Base-by-base conservation (phyloP, 1,140 invertebrate species). In the Drosophila fuyamai region DNA sequence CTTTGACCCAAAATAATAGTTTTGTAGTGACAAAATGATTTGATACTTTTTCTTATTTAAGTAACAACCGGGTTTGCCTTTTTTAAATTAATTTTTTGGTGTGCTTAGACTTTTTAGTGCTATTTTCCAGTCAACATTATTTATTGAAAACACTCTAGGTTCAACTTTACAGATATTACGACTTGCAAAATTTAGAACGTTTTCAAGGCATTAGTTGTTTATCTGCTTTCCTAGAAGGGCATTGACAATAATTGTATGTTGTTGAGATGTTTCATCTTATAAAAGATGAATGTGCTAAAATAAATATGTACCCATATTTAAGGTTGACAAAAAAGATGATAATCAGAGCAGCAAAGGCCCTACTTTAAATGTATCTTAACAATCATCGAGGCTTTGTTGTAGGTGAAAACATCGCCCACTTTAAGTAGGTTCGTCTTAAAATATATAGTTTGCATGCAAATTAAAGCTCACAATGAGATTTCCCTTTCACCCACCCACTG, bases 401-500 rank as follows among this genome's bases (percentile, higher is more conserved):
- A 12, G 16, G 7, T 44, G 18, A 60, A 14, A 2, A 32, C 1
- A 27, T 27, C 61, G 32, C 29, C 56, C 29, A 63, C 55, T 32
- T 60, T 12, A 10, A 43, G 10, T 27, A 10, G 6, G 8, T 23
- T n/a, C 23, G 13, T 59, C 4, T n/a, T 14, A 43, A 57, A 8
- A 14, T 18, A 62, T 32, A 35, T 23, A 27, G 29, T 14, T 16
- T 10, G 36, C 29, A 44, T 63, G 27, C 38, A 35, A 44, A 59
- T 35, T 6, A 0, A 44, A 60, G 13, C 36, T 18, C 14, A 48
- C 36, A 27, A 7, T n/a, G 16, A 36, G 27, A 57, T 14, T 23
- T 54, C 16, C 51, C 40, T 57, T 36, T 65, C 32, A 40, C 43
- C 50, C 62, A 76, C 53, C 55, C n/a, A 27, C 44, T 27, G 14